A percentile compares a stretch with the other conserved stretches of the same genome.
phyloP scores from a whole-genome alignment of 2,888 invertebrate genomes.

The Luffia ferchaultella region DNA sequence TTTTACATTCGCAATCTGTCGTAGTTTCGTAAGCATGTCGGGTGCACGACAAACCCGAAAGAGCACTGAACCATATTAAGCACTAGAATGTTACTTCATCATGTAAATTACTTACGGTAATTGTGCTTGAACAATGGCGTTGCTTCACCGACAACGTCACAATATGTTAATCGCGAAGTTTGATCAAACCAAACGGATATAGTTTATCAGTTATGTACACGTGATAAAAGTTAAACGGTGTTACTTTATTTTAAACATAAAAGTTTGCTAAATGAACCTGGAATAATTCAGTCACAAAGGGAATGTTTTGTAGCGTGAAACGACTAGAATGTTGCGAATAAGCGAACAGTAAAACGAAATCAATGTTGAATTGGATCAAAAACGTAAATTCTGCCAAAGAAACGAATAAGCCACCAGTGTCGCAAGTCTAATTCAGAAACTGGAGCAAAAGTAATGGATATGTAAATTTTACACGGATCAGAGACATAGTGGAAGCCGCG shows the following conservation, averaged over 20 bases:
- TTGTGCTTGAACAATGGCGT: neutral
- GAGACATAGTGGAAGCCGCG: neutral
- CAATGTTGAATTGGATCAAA: constrained; percentile 30
- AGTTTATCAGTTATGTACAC: no score
- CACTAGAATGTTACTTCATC: neutral
- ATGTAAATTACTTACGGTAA: neutral
- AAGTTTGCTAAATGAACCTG: no score
- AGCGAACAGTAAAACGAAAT: constrained; percentile 19
- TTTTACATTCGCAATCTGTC: no score
- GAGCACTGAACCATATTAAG: neutral
- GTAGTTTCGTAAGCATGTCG: neutral
- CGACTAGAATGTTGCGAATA: constrained; percentile 19
- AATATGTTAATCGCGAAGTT: neutral
- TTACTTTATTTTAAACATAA: no score
- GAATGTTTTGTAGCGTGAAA: constrained; percentile 20
- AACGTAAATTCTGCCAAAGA: constrained; percentile 33
- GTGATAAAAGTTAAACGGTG: no score
- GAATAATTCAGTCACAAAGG: constrained; percentile 12
- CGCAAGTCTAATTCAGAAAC: constrained; percentile 35
- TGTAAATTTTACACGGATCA: constrained; percentile 29
- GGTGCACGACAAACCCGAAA: neutral
- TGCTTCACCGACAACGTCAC: neutral
- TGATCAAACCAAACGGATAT: no score
- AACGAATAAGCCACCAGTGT: constrained; percentile 30
- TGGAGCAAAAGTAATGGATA: constrained; percentile 44